Evolutionary conservation across 2,888 invertebrate species (phyloP), one percentile per base, ranked within the genome.

Genomic region (Andrena bucephala): DNA sequence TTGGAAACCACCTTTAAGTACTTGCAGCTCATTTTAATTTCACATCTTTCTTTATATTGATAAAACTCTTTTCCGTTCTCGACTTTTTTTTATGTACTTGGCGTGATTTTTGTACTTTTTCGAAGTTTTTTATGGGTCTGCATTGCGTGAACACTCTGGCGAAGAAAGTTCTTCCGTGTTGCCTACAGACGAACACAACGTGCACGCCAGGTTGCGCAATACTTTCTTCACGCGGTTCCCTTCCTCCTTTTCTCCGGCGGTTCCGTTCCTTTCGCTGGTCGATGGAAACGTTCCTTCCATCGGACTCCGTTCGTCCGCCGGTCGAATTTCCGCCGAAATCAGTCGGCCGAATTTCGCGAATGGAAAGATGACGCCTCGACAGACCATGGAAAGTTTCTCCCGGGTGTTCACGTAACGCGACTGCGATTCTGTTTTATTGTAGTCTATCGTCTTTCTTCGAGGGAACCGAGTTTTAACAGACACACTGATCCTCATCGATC

Each of bases 141-240:
- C 75, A 84, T 83, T 88, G 87, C 88, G 79, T 82, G 87, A 86
- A 85, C 77, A 76, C 78, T 13, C 42, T 29, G 69, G 65, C 75
- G 87, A 92, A 90, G 92, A 92, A 92, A 92, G 92, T 92, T 90
- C 87, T 92, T 91, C 91, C 92, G 91, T 87, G 90, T 90, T 83
- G 66, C 20, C 50, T 66, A 54, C 54, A 77, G 60, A 36, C 57
- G 20, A 68, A 63, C 68, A 42, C 42, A 42, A 42, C 42, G 42
- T 27, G 54, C n/a, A 29, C 70, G 70, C 57, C 66, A 29, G 66
- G 81, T 90, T 90, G 84, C 85, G 81, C 84, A 90, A 90, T 87
- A 65, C 10, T 27, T 52, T 69, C 67, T 68, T 50, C 71, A 66
- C 65, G 16, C 48, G 68, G 66, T 71, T 63, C 36, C 20, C 29